phyloP scores from a whole-genome alignment of 2,113 vertebrate genomes.

The Eclectus roratus region DNA sequence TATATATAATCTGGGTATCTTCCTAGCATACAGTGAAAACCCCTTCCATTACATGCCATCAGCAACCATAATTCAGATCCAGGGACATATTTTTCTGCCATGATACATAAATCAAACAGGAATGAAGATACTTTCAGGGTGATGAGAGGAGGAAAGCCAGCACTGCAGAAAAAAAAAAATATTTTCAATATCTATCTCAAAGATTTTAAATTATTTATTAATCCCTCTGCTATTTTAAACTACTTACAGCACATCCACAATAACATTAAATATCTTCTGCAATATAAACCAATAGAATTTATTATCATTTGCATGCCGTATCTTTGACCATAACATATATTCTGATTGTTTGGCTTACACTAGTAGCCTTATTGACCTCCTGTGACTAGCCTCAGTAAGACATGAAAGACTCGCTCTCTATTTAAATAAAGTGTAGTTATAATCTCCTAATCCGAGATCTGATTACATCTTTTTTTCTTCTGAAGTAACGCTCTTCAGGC shows the following conservation, averaged over 20 bases:
- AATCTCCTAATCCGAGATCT: not conserved
- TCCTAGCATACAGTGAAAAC: not conserved
- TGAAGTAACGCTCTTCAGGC: not conserved
- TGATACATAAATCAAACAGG: slow-evolving; percentile 2
- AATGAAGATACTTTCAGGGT: slow-evolving; percentile 17
- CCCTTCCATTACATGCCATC: not conserved
- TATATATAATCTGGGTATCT: not conserved
- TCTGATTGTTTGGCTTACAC: not conserved
- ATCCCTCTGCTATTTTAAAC: not conserved
- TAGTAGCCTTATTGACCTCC: not conserved
- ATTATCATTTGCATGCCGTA: not conserved
- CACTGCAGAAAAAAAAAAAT: not conserved
- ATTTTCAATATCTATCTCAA: not conserved
- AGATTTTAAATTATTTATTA: slow-evolving; percentile 29
- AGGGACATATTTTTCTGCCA: slow-evolving; percentile 7
- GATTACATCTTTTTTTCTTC: slow-evolving; percentile 13
- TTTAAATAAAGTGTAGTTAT: not conserved
- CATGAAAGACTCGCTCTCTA: not conserved
- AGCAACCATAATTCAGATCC: not conserved
- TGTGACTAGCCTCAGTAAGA: not conserved
- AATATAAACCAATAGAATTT: not conserved
- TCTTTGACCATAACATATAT: not conserved
- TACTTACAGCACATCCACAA: not conserved
- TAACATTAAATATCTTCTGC: not conserved
- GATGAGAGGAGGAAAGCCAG: not conserved